Base-by-base conservation (phyloP, 2,888 invertebrate genomes). In the Laothoe populi region DNA sequence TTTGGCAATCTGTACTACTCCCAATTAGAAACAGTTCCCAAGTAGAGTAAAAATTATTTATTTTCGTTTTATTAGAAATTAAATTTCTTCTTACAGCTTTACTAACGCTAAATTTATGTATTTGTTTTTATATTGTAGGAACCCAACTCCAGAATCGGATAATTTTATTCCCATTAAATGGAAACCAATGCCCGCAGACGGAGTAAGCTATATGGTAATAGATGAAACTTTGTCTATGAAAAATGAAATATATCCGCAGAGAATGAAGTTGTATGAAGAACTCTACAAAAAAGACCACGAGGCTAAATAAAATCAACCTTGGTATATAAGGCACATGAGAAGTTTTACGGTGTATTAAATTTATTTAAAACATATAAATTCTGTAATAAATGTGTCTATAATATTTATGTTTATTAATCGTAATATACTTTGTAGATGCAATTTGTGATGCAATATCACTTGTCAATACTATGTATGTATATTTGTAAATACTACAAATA, bases 131-230 rank as follows among this genome's bases (percentile, higher is more conserved):
- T 49, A 48, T 85, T 87, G 57, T 81, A 93, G 93, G 11, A 75
- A 90, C 64, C 93, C 93, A 2, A 88, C 91, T 57, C 87, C 89
- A 0, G 70, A 71, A 59, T 69, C 72, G 10, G 78, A 84, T 61
- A 71, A 77, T 40, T 35, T 81, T 21, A 75, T 87, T 40, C 73
- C 79, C 1, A 80, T 78, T 0, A 83, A 78, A 63, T 93, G 92
- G 93, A 80, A 86, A 48, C 85, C 88, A 0, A 71, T 84, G 4
- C 66, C 80, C 1, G 78, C 82, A 21, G 70, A 72, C 13, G 75
- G 75, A 0, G 62, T 79, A 23, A 66, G 74, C 0, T 88, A 87
- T 64, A 70, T 91, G 38, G 73, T 83, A 0, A 89, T 93, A 60
- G 84, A 86, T 62, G 79, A 86, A 23, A 72, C 82, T 59, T 70